Evolutionary conservation across 2,113 vertebrate species (phyloP).

Genomic region (Oenanthe oenanthe): DNA sequence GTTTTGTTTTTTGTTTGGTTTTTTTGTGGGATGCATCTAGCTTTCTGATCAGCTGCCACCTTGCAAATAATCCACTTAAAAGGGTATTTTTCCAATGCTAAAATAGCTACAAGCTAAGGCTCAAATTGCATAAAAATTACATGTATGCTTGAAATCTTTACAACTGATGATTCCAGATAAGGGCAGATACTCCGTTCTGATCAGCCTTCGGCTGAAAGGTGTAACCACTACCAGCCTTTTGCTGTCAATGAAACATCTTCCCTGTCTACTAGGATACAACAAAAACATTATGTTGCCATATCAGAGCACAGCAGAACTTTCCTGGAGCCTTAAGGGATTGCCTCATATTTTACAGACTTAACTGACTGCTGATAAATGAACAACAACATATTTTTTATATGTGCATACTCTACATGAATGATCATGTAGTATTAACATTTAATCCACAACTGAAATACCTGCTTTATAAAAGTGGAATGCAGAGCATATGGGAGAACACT

Average conservation of each 20-base stretch:
- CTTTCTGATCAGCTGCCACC: conserved; percentile 29
- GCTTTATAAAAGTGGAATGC: neutral
- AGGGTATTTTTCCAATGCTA: conserved; percentile 39
- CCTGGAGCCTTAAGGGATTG: conserved; percentile 49
- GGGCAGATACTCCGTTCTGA: conserved; percentile 21
- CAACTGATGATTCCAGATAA: conserved; percentile 67
- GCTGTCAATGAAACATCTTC: conserved; percentile 58
- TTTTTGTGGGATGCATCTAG: neutral
- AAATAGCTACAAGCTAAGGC: conserved; percentile 43
- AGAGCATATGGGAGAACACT: neutral
- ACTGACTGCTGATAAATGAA: conserved; percentile 54
- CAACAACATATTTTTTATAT: neutral
- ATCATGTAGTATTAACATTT: conserved; percentile 38
- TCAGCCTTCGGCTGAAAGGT: conserved; percentile 66
- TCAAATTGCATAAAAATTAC: conserved; percentile 66
- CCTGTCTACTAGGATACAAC: conserved; percentile 33
- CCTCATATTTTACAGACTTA: conserved; percentile 41
- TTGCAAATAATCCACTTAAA: conserved; percentile 50
- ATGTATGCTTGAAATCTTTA: conserved; percentile 67
- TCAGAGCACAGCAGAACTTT: conserved; percentile 6
- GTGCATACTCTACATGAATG: conserved; percentile 41
- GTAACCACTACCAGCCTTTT: conserved; percentile 35
- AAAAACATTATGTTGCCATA: conserved; percentile 53
- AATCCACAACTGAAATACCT: conserved; percentile 28
- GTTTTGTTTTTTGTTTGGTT: neutral